Evolutionary conservation across 2,797 vertebrate genomes (phyloP), one percentile per base, ranked within the genome.

Genomic region (Synanceia verrucosa): DNA sequence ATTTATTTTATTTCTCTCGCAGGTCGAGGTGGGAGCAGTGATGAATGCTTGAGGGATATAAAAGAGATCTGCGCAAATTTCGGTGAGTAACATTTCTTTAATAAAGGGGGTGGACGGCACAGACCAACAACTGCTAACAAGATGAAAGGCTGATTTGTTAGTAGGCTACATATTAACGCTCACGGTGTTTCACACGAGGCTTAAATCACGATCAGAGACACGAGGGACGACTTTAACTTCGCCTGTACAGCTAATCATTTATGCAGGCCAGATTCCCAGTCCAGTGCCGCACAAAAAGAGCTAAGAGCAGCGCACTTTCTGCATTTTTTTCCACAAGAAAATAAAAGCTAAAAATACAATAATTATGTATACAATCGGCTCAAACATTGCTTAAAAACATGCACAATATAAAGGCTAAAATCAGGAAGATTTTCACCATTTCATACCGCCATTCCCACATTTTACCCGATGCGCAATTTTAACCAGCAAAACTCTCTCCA

Each of bases 21-120:
- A 95, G 94, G 93, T 93, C 86, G 65, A 83, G 76, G 76, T 84
- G 79, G 78, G 73, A 86, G 92, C 87, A 67, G 90, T 90, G 92
- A 94, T 89, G 91, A 91, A 85, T 85, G 88, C 81, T 87, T 94
- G 87, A 94, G 84, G 82, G 84, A 89, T 51, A 91, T 74, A 76
- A 84, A 77, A 88, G 53, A 90, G 70, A 83, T 81, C 85, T 86
- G 74, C 85, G 75, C 85, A 90, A 50, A 87, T 90, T 89, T 87
- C 78, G 93, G 94, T 95, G 92, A 94, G 94, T 92, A 89, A 83
- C 76, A 70, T 72, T 88, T 81, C 71, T 88, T 88, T 86, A 83
- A 87, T 84, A 76, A 79, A 87, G 55, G 60, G 46, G 78, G 47
- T 70, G 65, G 67, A 73, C 68, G 81, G 65, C 65, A 62, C 67